Base-by-base conservation (phyloP, 1,140 invertebrate genomes). In the Drosophila athabasca region DNA sequence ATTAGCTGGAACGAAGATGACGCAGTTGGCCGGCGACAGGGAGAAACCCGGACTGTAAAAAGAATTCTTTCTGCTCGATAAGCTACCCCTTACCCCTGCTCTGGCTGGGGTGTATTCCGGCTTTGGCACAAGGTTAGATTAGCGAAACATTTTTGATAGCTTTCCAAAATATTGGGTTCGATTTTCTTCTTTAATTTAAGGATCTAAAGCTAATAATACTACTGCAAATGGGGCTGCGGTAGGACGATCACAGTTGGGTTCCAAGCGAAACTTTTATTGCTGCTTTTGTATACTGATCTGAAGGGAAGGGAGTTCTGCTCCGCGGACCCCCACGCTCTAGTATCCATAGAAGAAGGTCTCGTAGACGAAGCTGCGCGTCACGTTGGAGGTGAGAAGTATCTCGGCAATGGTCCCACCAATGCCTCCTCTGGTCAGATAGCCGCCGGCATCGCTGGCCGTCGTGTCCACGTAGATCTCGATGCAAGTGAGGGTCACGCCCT, bases 321-420 rank as follows among this genome's bases (percentile, higher is more conserved):
- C 46, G 60, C 22, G 49, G 46, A 51, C 6, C 7, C 7, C 15
- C 4, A 3, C 13, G 4, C 2, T 39, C 67, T 79, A 89, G 84
- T 90, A 91, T 22, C 90, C 90, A 58, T 91, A 91, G 62, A 91
- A 72, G 66, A 73, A 85, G 17, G 77, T 76, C 58, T 91, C 87
- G 57, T 90, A 91, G 41, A 70, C 72, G 53, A 80, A 89, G 35
- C 69, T 78, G 7, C 71, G 64, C 19, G 90, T 91, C 43, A 19
- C 13, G 51, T 91, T 80, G 46, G 75, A 74, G 13, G 57, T 62
- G 6, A 91, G 48, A 15, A 91, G 44, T 2, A 91, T 72, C 43
- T 88, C 58, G 0, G 69, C 83, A 29, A 50, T 70, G 6, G 59
- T 74, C 45, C 71, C 50, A 6, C 85, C 76, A 31, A 91, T 83